Percentiles rank a stretch among this genome's conserved stretches.
phyloP scores from a whole-genome alignment of 2,113 vertebrate genomes.

The Ivindomyrus marchei region DNA sequence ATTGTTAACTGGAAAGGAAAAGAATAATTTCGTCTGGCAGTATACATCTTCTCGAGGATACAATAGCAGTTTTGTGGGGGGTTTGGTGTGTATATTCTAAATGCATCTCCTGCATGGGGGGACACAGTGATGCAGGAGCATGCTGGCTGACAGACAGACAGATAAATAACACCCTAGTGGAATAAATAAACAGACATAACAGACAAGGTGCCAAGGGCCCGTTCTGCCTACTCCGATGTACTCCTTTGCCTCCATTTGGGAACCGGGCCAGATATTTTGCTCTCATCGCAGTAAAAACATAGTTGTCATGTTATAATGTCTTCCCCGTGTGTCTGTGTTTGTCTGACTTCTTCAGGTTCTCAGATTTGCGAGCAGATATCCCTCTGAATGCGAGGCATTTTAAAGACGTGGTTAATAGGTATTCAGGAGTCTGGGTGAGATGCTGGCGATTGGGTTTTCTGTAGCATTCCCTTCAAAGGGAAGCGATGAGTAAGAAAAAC shows the following conservation, averaged over 20 bases:
- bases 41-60: neutral
- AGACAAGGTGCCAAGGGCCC: slow-evolving; percentile 59
- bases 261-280: slow-evolving; percentile 24
- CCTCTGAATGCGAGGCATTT: slow-evolving; percentile 10
- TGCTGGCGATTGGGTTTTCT: neutral
- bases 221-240: slow-evolving; percentile 42
- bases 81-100: slow-evolving; percentile 14
- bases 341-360: neutral
- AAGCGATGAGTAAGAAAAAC: neutral
- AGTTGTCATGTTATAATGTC: slow-evolving; percentile 30
- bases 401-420: neutral
- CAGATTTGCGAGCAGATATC: neutral
- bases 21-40: neutral
- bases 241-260: slow-evolving; percentile 27
- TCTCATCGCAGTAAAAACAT: slow-evolving; percentile 29
- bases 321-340: neutral
- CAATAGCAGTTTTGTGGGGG: neutral
- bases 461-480: neutral
- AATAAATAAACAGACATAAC: slow-evolving; percentile 69
- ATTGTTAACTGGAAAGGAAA: neutral
- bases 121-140: slow-evolving; percentile 35
- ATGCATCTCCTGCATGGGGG: slow-evolving; percentile 51
- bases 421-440: neutral
- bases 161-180: slow-evolving; percentile 66
- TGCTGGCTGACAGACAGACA: slow-evolving; percentile 47